These are phyloP conservation scores for Piscicola geometra DNA, from an alignment of 2,888 invertebrate genomes.

Conservation along the genomic window DNA sequence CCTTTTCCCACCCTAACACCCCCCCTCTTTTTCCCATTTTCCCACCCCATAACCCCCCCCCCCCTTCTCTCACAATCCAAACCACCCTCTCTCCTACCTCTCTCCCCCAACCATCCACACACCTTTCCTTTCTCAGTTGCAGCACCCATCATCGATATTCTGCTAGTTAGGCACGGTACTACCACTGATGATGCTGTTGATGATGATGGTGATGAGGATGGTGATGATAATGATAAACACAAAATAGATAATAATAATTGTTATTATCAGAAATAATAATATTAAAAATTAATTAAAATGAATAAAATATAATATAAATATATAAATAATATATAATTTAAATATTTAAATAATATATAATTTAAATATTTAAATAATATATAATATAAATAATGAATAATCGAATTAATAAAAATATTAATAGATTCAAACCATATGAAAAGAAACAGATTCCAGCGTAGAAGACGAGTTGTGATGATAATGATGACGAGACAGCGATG, in stretches of 20 bases:
- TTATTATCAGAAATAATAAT: not conserved
- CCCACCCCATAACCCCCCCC: too few species aligned
- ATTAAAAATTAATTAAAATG: not conserved
- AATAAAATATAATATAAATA: not conserved
- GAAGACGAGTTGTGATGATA: slow-evolving; percentile 60
- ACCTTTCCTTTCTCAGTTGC: slow-evolving; percentile 80
- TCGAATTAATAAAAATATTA: slow-evolving; percentile 1
- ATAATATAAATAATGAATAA: not conserved
- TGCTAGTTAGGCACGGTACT: slow-evolving; percentile 87
- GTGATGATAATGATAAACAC: slow-evolving; percentile 4
- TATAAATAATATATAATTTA: not conserved
- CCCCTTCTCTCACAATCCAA: too few species aligned
- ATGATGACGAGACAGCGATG: slow-evolving; percentile 69
- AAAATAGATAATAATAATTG: not conserved
- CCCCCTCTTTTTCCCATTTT: too few species aligned
- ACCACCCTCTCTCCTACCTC: too few species aligned
- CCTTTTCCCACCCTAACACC: too few species aligned
- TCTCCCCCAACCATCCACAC: too few species aligned
- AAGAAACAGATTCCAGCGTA: slow-evolving; percentile 80
- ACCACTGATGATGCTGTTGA: slow-evolving; percentile 66
- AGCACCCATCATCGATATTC: slow-evolving; percentile 76
- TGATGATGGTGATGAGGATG: not conserved
- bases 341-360: not conserved
- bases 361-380: not conserved
- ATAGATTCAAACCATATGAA: slow-evolving; percentile 68